Base-by-base conservation (phyloP, 2,888 invertebrate genomes). In the Agriopis marginaria region DNA sequence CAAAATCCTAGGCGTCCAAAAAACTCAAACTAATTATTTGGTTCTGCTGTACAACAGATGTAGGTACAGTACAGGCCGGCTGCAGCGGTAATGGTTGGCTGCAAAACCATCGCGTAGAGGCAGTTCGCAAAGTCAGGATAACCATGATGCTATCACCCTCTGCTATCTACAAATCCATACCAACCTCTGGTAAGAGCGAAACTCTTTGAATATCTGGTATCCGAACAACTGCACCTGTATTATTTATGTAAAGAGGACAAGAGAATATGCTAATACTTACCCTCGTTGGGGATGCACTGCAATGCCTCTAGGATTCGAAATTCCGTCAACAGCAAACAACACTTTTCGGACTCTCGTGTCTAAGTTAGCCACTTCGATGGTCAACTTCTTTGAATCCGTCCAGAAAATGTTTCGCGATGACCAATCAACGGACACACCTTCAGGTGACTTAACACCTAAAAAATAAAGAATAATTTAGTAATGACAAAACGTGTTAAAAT, bases 391-490 rank as follows among this genome's bases (percentile, higher is more conserved):
- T 0, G 99, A 98, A 91, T 99, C 99, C 0, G 99, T 98, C 98
- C 99, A 99, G 90, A 98, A 99, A 77, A 99, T 95, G 83, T 98
- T 98, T 76, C 98, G 95, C 0, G 98, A 97, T 14, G 98, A 95
- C 97, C 98, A 99, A 92, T 99, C 99, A 32, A 99, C 95, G 11
- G 99, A 97, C 69, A 99, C 91, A 32, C 99, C 99, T 94, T 99
- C 99, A 0, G 99, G 98, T 17, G 98, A 97, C 77, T 96, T 96
- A 53, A 99, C 95, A 79, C 96, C 97, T 97, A 87, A 44, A 86
- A 92, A 77, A 76, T 82, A 86, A 65, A 79, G 51, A 58, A 7
- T 9, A 42, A 56, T 6, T 56, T 42, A 14, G 42, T 42, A 44
- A 54, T 40, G n/a, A 7, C 3, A n/a, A n/a, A 40, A 54, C n/a